Conservation (phyloP, 2,113 vertebrate species). For the Brachyistius frenatus region DNA sequence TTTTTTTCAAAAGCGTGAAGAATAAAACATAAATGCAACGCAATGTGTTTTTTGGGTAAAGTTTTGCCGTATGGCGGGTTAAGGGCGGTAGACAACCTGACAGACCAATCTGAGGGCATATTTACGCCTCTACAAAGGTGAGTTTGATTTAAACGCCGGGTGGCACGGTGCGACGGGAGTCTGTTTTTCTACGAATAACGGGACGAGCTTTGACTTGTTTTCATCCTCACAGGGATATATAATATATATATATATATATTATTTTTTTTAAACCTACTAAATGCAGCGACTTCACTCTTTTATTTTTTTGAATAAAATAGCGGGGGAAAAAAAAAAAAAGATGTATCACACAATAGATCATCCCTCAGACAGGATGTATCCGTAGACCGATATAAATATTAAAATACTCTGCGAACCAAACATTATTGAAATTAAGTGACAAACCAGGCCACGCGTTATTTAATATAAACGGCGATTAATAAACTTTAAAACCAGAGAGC, state of each 20-base stretch:
- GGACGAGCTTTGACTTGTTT: not conserved
- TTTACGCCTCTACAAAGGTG: not conserved
- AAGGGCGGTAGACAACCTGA: constrained; percentile 3
- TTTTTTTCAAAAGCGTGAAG: fast-evolving
- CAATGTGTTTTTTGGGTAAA: too few species aligned
- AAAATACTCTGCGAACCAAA: too few species aligned
- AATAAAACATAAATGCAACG: not conserved
- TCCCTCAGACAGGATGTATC: too few species aligned
- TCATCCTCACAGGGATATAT: too few species aligned
- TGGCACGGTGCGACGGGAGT: not conserved
- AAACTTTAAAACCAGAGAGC: not conserved
- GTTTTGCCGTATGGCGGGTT: not conserved
- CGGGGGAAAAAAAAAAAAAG: too few species aligned
- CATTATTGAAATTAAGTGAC: not conserved
- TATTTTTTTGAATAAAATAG: too few species aligned
- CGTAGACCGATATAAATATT: too few species aligned
- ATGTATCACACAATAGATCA: too few species aligned
- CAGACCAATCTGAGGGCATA: not conserved
- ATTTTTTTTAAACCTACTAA: too few species aligned
- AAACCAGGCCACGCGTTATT: not conserved
- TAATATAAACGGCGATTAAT: not conserved
- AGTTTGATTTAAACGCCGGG: constrained; percentile 43
- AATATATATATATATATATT: too few species aligned
- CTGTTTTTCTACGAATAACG: not conserved
- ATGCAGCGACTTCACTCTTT: too few species aligned